Evolutionary conservation across 2,888 invertebrate genomes (phyloP), one percentile per base, ranked within the genome.

Genomic region (Dryomyza anilis): DNA sequence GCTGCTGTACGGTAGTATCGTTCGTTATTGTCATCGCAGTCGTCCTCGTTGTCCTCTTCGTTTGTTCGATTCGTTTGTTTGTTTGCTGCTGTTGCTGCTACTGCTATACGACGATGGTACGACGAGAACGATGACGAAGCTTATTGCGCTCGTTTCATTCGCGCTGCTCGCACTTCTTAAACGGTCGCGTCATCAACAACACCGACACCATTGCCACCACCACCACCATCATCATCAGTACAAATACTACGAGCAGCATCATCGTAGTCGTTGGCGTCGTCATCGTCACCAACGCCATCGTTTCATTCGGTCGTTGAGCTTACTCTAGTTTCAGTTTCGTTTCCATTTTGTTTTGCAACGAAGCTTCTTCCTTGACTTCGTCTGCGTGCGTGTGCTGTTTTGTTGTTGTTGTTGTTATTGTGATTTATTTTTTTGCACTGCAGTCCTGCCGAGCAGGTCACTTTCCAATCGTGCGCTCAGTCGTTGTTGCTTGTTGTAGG

Each of bases 401-500:
- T 1, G 33, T 39, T n/a, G 56, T 39, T 23, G 39, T 21, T 45
- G 25, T 43, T 57, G 57, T 30, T 27, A n/a, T 46, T 14, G 46
- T 21, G 19, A 48, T 30, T 21, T 10, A 14, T 12, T 3, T 3
- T 39, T 39, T 39, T 39, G 39, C 39, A 14, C 39, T 39, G 14
- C n/a, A 12, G 6, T n/a, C n/a, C 39, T 39, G 39, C 39, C 39
- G 8, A 39, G 2, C 7, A n/a, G 76, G 75, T 74, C 75, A 74
- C 74, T 73, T 73, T 70, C 73, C 75, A 69, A 74, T 68, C 68
- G 70, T 50, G 69, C 72, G 73, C 74, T 78, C 78, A 78, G 78
- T 78, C 78, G 75, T 78, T 76, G 77, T 76, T 76, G 77, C 76
- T 78, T 76, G 75, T 78, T 77, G 78, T 78, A 78, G 78, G 78